A percentile compares a stretch with the other conserved stretches of the same genome.
phyloP scores from a whole-genome alignment of 2,888 invertebrate species.

The Aproaerema taeniolella region DNA sequence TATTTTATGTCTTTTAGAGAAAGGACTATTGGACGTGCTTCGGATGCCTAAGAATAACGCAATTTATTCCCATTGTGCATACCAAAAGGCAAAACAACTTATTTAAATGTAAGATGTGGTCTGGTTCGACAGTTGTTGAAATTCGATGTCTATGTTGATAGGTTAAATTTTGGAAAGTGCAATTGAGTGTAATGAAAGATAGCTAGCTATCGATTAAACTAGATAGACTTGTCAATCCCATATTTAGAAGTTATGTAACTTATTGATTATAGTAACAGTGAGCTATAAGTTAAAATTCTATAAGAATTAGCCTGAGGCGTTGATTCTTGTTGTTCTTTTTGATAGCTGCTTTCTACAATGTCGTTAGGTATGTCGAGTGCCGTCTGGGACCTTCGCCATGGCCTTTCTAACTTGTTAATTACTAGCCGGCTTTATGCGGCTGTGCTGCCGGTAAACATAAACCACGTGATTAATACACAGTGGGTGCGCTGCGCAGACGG shows the following conservation, averaged over 20 bases:
- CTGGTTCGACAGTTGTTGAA: conserved; percentile 25
- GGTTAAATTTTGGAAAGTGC: not conserved
- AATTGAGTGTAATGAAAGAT: not conserved
- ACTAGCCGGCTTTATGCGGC: conserved; percentile 31
- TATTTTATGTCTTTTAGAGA: conserved; percentile 4
- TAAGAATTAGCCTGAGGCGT: not conserved
- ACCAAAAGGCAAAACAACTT: conserved; percentile 33
- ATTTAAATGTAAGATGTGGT: conserved; percentile 37
- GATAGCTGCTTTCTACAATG: conserved; percentile 7
- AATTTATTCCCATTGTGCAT: conserved; percentile 38
- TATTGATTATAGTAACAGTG: no score
- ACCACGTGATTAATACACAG: conserved; percentile 39
- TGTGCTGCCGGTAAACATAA: conserved; percentile 49
- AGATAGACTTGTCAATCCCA: no score
- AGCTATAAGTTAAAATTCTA: not conserved
- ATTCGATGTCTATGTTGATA: conserved; percentile 17
- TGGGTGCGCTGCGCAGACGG: conserved; percentile 51
- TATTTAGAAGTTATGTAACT: no score
- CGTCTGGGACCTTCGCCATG: conserved; percentile 53
- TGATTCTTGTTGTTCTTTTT: no score
- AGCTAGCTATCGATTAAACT: no score
- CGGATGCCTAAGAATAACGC: conserved; percentile 28
- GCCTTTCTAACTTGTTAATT: conserved; percentile 56
- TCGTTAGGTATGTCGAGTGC: conserved; percentile 15
- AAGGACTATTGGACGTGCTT: conserved; percentile 29